Evolutionary conservation across 2,797 vertebrate genomes (phyloP), one percentile per base, ranked within the genome.

Genomic region (Sebastes flavidus): DNA sequence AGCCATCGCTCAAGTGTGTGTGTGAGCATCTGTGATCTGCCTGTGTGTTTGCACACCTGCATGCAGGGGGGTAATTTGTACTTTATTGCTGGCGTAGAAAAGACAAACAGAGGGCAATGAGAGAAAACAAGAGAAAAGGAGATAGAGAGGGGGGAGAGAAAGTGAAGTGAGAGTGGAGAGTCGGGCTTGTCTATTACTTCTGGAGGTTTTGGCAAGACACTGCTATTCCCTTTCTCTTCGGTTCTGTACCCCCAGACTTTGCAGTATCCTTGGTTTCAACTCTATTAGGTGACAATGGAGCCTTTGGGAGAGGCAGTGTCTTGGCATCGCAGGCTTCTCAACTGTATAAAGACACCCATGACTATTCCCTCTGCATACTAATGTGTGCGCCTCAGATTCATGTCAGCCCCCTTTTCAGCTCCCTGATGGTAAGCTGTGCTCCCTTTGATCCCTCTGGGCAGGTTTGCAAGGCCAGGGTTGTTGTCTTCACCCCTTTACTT

Each of bases 231-330:
- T 89, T 86, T 90, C 81, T 89, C 65, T 84, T 30, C 36, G 66
- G 60, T 75, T 85, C 74, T 84, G 80, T 78, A 69, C 83, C 79
- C 66, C 70, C 81, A 88, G 83, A 89, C 83, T 85, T 82, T 82
- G 79, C 90, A 82, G 89, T 93, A 16, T 91, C 91, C 90, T 88
- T 91, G 92, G 90, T 92, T 95, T 93, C 92, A 89, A 86, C 91
- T 94, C 88, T 77, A 93, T 94, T 93, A 91, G 86, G 84, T 91
- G 87, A 95, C 94, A 95, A 94, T 87, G 75, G 69, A 80, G 89
- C 83, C 90, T 93, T 95, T 91, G 77, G 88, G 82, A 88, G 86
- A 92, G 85, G 90, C 90, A 77, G 72, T 76, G 82, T 84, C 59
- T 89, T 89, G 89, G 91, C 90, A 83, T 87, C 83, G 82, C 75